Conservation (phyloP, 2,888 invertebrate genomes). For the Sturmia bella region DNA sequence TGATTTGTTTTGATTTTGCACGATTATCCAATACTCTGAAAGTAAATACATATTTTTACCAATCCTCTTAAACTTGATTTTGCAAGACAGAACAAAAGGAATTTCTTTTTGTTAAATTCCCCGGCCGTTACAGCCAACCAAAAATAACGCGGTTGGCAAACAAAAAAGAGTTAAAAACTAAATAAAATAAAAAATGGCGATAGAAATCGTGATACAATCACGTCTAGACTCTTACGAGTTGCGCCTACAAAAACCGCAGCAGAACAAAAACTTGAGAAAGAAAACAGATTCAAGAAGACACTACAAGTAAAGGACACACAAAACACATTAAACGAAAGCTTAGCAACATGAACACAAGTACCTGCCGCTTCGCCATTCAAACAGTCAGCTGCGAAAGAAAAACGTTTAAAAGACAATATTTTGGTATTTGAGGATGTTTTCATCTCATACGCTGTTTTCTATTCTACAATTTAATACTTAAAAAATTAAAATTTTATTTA, state of each 20-base stretch:
- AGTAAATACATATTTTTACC: no score
- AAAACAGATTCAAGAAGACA: constrained; percentile 50
- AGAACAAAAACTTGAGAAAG: constrained; percentile 23
- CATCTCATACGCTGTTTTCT: no score
- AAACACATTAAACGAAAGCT: constrained; percentile 51
- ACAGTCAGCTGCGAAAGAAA: constrained; percentile 4
- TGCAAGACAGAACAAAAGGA: background rate
- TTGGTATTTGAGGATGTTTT: no score
- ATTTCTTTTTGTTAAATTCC: background rate
- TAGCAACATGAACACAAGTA: constrained; percentile 45
- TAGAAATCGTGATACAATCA: constrained; percentile 81
- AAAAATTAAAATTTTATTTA: no score
- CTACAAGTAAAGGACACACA: constrained; percentile 33
- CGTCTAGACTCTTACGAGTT: constrained; percentile 80
- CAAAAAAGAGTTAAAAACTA: constrained; percentile 32
- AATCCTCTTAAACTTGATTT: background rate
- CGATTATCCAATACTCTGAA: no score
- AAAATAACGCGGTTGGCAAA: constrained; percentile 15
- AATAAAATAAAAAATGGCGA: constrained; percentile 77
- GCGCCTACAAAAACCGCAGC: constrained; percentile 75
- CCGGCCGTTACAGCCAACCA: background rate
- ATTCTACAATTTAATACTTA: no score
- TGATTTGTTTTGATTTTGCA: no score
- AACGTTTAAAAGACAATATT: no score
- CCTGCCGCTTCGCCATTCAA: constrained; percentile 46